Base-by-base conservation (phyloP, 1,140 invertebrate genomes). In the Calephelis virginiensis region DNA sequence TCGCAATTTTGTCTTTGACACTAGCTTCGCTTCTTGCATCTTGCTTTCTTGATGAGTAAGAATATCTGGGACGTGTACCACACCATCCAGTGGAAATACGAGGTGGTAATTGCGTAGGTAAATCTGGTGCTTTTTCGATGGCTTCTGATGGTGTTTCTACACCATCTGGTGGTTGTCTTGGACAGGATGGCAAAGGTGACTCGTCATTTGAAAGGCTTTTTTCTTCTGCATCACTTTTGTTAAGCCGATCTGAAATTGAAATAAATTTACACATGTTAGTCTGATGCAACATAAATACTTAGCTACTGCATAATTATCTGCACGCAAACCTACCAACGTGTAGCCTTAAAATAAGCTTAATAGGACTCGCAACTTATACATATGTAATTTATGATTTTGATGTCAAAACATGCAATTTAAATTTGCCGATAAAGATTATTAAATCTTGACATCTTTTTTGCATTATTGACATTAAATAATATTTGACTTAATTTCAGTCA, bases 1-100 rank as follows among this genome's bases (percentile, higher is more conserved):
- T 96, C 48, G 96, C 96, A 76, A 97, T 97, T 89, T 97, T 97
- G 80, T 97, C 96, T 75, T 94, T 94, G 13, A 97, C 96, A 73
- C 95, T 96, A 63, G 94, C 94, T 82, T 95, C 95, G 65, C 95
- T 96, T 77, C 94, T 95, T 75, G 95, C 95, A 79, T 95, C 95
- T 77, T 95, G 94, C 53, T 93, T 90, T 86, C 95, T 85, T 47
- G 87, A 91, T 40, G 76, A 73, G 62, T 89, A 91, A 0, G 89
- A 91, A 60, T 80, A 85, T 12, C 89, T 80, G 59, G 86, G 74
- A 14, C 86, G 82, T 40, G 79, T 78, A 28, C 65, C 79, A n/a
- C 78, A 73, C 86, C 86, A 86, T 17, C 75, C 76, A 11, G 78
- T 50, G 1, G 83, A 79, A 38, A 90, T 64, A 53, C 86, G 77